A percentile compares a stretch with the other conserved stretches of the same genome.
Evolutionary conservation across 2,113 vertebrate species (phyloP).

Genomic region (sheep (Ovis aries)): DNA sequence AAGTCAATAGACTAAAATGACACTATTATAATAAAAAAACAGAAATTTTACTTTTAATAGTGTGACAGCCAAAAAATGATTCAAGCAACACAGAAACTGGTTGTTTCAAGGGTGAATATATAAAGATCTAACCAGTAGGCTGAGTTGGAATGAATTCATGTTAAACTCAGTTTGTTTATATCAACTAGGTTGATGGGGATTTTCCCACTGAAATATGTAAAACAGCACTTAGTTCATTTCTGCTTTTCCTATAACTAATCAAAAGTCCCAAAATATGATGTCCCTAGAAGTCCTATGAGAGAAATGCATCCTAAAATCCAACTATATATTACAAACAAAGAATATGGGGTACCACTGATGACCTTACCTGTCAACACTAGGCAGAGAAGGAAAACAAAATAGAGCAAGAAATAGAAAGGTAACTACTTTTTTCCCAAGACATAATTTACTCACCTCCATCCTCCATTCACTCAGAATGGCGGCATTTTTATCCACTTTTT

Average conservation of each 20-base stretch:
- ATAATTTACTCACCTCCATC: neutral
- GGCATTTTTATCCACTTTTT: neutral
- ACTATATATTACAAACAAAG: neutral
- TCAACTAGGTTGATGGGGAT: neutral
- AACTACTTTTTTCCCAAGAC: neutral
- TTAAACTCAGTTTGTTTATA: neutral
- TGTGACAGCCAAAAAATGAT: neutral
- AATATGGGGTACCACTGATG: neutral
- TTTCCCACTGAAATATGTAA: neutral
- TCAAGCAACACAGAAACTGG: conserved; percentile 16
- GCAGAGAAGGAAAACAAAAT: neutral
- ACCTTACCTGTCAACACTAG: neutral
- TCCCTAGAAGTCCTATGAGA: neutral
- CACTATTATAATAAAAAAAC: neutral
- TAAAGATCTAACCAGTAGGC: neutral
- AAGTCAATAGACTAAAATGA: neutral
- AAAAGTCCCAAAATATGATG: neutral
- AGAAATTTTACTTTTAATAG: neutral
- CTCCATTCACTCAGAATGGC: neutral
- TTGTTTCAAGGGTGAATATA: neutral
- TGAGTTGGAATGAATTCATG: neutral
- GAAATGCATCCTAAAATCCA: neutral
- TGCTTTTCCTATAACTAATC: neutral
- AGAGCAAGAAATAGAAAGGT: neutral
- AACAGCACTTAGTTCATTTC: neutral